A percentile compares a stretch with the other conserved stretches of the same genome.
phyloP scores from a whole-genome alignment of 2,113 vertebrate genomes.

The Tenrec ecaudatus region DNA sequence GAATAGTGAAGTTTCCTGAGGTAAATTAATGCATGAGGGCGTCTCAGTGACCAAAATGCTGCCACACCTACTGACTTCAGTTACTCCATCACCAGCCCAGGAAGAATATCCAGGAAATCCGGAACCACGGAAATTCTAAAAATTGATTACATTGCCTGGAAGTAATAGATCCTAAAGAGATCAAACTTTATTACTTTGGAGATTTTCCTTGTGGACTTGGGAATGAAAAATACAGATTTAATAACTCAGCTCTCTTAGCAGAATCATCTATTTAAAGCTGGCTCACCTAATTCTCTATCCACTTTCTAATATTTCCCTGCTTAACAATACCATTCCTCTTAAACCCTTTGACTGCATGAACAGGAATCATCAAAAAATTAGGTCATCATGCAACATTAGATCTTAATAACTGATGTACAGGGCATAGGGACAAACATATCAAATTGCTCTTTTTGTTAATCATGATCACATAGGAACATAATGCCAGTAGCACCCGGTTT shows the following conservation, averaged over 20 bases:
- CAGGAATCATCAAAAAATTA: constrained; percentile 64
- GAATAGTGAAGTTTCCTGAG: not conserved
- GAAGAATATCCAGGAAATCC: constrained; percentile 65
- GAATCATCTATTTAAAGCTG: constrained; percentile 58
- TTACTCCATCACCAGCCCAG: constrained; percentile 27
- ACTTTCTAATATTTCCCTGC: constrained; percentile 64
- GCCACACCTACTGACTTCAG: not conserved
- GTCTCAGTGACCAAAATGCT: not conserved
- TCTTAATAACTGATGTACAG: constrained; percentile 61
- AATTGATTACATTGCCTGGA: constrained; percentile 59
- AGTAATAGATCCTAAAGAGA: constrained; percentile 71
- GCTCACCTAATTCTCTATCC: constrained; percentile 56
- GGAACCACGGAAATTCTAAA: constrained; percentile 64
- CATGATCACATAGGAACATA: constrained; percentile 36
- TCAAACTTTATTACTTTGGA: constrained; percentile 72
- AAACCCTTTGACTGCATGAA: constrained; percentile 46
- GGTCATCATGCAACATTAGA: constrained; percentile 71
- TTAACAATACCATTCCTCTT: constrained; percentile 66
- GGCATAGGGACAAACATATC: constrained; percentile 58
- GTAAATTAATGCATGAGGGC: not conserved
- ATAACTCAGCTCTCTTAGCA: constrained; percentile 67
- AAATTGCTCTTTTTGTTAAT: constrained; percentile 55
- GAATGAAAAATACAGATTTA: constrained; percentile 65
- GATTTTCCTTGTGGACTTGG: constrained; percentile 67
- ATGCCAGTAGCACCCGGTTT: not conserved